Evolutionary conservation across 2,888 invertebrate genomes (phyloP), one percentile per base, ranked within the genome.

Genomic region (Agrotis puta): DNA sequence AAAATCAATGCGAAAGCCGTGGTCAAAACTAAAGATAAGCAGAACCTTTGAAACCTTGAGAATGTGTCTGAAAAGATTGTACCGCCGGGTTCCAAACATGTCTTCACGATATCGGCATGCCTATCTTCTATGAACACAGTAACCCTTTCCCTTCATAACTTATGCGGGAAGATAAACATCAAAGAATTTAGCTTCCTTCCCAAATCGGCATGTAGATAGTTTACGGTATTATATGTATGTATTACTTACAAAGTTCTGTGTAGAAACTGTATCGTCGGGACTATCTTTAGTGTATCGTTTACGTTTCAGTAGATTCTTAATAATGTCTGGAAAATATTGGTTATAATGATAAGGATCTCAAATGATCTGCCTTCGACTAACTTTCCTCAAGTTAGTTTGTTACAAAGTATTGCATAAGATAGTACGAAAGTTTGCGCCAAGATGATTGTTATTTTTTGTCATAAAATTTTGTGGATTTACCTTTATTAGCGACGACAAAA

Each of bases 131-230:
- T 79, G 78, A 70, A 77, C 69, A 66, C 63, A 53, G 65, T 54
- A 79, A 83, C 83, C 85, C 81, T 77, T 82, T 77, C 48, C 79
- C 72, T 83, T 79, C 85, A 83, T 83, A 85, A 83, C 79, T 83
- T 83, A 83, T 74, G 85, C 76, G 74, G 70, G 68, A 62, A 79
- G 83, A 83, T 85, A 83, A 85, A 83, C 74, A 83, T 83, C 85
- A 77, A 77, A 74, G 80, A 85, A 85, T 83, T 83, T 74, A 47
- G 77, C 69, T 79, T 70, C 74, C 71, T 82, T 70, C 59, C 64
- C 58, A 82, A 85, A 74, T 82, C 75, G 58, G 62, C 69, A 76
- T 72, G 64, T 54, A 63, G 57, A 74, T 82, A 82, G 70, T 75
- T 82, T 82, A 82, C 72, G 72, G 73, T 81, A 70, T 16, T 70